A percentile compares a stretch with the other conserved stretches of the same genome.
phyloP scores from a whole-genome alignment of 2,113 vertebrate species.

The Chaetodon auriga region DNA sequence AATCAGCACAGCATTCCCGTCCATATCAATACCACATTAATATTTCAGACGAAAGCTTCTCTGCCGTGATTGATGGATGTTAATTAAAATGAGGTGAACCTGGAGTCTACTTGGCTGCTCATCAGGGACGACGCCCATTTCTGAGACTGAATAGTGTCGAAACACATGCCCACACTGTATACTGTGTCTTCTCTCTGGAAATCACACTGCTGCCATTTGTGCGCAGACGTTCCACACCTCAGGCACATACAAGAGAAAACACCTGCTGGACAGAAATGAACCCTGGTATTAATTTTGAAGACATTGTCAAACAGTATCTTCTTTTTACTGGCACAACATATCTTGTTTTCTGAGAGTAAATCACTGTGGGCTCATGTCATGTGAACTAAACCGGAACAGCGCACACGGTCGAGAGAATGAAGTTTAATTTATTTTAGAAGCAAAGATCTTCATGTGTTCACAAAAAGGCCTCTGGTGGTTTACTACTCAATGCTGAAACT shows the following conservation, averaged over 20 bases:
- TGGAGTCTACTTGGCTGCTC: conserved; percentile 51
- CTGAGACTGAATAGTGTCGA: conserved; percentile 1
- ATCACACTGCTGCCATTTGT: neutral
- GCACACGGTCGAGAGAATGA: neutral
- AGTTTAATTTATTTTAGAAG: neutral
- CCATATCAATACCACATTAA: conserved; percentile 25
- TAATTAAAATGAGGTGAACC: conserved; percentile 49
- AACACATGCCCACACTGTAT: neutral
- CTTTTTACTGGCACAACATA: neutral
- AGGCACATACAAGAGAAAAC: neutral
- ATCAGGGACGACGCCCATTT: conserved; percentile 28
- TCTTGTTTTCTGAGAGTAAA: conserved; percentile 2
- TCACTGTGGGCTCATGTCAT: neutral
- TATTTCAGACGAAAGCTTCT: conserved; percentile 39
- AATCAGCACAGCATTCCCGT: conserved; percentile 25
- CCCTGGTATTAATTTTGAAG: neutral
- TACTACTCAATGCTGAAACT: neutral
- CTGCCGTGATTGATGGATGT: conserved; percentile 43
- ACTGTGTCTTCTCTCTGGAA: neutral
- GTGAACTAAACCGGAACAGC: neutral
- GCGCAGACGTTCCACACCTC: neutral
- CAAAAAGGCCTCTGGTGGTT: neutral
- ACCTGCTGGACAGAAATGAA: neutral
- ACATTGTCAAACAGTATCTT: neutral
- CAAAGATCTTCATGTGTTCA: neutral